A percentile compares a stretch with the other conserved stretches of the same genome.
phyloP scores from a whole-genome alignment of 2,113 vertebrate species.

The Origma solitaria region DNA sequence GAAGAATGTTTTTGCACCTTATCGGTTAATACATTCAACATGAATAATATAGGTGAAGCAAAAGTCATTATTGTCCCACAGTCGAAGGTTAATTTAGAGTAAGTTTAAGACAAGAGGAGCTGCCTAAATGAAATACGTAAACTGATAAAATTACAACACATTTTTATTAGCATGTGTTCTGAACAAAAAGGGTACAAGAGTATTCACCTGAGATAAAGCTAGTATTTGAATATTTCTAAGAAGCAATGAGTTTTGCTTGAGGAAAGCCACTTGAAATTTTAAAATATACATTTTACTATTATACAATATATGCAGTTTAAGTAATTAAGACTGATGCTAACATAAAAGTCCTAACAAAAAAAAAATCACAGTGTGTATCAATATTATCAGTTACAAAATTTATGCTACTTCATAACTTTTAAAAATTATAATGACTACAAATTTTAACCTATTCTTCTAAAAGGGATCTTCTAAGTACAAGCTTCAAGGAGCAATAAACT shows the following conservation, averaged over 20 bases:
- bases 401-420: constrained; percentile 68
- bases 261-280: constrained; percentile 69
- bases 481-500: constrained; percentile 65
- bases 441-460: constrained; percentile 64
- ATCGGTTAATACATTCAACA: constrained; percentile 78
- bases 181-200: constrained; percentile 71
- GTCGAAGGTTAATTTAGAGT: constrained; percentile 57
- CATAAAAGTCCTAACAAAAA: constrained; percentile 47
- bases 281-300: constrained; percentile 75
- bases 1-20: constrained; percentile 70
- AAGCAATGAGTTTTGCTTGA: constrained; percentile 72
- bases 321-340: constrained; percentile 73
- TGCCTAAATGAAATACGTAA: constrained; percentile 52
- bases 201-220: constrained; percentile 82
- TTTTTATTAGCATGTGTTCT: constrained; percentile 58
- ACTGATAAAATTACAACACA: constrained; percentile 51
- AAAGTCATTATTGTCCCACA: constrained; percentile 48
- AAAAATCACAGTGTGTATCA: constrained; percentile 75
- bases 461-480: constrained; percentile 47
- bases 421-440: constrained; percentile 71
- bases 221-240: constrained; percentile 73
- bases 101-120: constrained; percentile 54
- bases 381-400: constrained; percentile 75
- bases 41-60: constrained; percentile 73
- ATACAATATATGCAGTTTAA: constrained; percentile 77